phyloP scores from a whole-genome alignment of 2,797 vertebrate genomes.

The Manis crassicaudata region DNA sequence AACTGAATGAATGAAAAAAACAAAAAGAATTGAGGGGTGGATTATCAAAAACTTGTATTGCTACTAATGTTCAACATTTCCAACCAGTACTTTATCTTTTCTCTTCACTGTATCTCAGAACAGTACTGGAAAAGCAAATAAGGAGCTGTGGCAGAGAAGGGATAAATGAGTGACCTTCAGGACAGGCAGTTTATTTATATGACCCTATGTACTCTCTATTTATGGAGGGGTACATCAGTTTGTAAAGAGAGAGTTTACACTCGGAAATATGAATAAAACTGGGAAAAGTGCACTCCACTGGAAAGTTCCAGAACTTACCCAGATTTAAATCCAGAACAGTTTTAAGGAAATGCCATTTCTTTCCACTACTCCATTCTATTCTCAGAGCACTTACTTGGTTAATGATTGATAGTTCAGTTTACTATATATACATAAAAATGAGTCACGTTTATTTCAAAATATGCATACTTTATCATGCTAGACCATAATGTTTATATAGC shows the following conservation, averaged over 20 bases:
- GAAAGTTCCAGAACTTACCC: not conserved
- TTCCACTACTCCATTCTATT: not conserved
- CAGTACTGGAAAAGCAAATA: not conserved
- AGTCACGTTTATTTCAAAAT: not conserved
- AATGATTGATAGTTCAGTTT: not conserved
- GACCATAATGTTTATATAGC: not conserved
- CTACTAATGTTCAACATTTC: not conserved
- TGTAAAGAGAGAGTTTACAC: not conserved
- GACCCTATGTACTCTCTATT: not conserved
- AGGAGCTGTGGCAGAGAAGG: not conserved
- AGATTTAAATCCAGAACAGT: not conserved
- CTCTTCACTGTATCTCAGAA: not conserved
- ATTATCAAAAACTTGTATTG: not conserved
- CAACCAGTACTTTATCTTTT: not conserved
- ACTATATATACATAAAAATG: not conserved
- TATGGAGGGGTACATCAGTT: not conserved
- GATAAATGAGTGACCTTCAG: not conserved
- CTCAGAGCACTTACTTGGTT: not conserved
- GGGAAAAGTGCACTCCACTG: not conserved
- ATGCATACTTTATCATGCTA: not conserved
- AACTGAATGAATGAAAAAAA: not conserved
- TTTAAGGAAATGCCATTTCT: not conserved
- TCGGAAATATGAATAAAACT: not conserved
- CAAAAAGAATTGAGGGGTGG: not conserved
- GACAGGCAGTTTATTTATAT: not conserved